phyloP scores from a whole-genome alignment of 2,888 invertebrate genomes.

The Agonopterix heracliana region DNA sequence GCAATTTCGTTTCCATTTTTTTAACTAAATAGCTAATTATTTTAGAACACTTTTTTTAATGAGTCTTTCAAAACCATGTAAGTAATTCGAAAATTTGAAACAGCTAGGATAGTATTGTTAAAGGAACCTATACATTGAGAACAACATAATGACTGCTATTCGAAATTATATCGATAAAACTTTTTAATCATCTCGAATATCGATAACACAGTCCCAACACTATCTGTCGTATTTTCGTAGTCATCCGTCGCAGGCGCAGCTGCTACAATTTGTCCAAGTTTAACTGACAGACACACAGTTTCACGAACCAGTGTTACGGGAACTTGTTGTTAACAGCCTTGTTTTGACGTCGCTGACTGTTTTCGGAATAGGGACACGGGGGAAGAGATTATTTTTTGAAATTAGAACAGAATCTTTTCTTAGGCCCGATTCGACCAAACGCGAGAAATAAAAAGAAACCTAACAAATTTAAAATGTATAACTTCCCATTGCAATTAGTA shows the following conservation, averaged over 20 bases:
- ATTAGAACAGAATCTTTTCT: background rate
- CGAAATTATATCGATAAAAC: too few species aligned
- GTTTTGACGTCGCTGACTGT: constrained; percentile 63
- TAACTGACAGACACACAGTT: constrained; percentile 38
- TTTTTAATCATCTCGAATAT: background rate
- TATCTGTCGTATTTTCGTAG: constrained; percentile 54
- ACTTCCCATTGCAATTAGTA: too few species aligned
- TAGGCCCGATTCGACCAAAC: background rate
- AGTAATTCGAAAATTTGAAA: too few species aligned
- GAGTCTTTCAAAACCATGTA: too few species aligned
- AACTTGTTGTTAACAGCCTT: constrained; percentile 65
- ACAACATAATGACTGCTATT: too few species aligned
- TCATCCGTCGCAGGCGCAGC: constrained; percentile 50
- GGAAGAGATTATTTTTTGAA: constrained; percentile 13
- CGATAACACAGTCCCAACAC: constrained; percentile 18
- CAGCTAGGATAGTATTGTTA: too few species aligned
- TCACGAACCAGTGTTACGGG: constrained; percentile 37
- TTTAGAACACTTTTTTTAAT: too few species aligned
- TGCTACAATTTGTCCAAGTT: constrained; percentile 54
- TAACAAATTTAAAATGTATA: too few species aligned
- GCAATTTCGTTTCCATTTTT: too few species aligned
- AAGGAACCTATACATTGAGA: too few species aligned
- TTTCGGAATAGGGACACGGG: constrained; percentile 39
- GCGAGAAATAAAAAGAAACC: too few species aligned
- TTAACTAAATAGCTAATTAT: too few species aligned